Conservation (phyloP, 2,888 invertebrate species). For the Agrotis segetum region DNA sequence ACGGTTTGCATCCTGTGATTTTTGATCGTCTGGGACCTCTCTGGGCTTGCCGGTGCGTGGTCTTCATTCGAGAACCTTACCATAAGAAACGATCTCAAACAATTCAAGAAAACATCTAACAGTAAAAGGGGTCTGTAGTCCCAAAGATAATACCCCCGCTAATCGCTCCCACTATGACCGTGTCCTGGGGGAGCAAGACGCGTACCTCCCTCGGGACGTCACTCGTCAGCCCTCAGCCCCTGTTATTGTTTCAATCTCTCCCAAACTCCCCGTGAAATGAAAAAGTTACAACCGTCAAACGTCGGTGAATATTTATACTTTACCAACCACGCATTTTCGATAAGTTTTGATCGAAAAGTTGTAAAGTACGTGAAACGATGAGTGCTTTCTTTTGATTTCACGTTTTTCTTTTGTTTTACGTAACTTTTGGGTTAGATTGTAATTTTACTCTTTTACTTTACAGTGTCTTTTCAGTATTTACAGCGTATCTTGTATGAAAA, state of each 20-base stretch:
- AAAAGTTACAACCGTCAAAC: slow-evolving; percentile 73
- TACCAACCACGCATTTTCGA: slow-evolving; percentile 6
- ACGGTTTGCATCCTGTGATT: too few species aligned
- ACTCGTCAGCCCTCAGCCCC: slow-evolving; percentile 74
- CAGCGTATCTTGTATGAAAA: too few species aligned
- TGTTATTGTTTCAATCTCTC: slow-evolving; percentile 89
- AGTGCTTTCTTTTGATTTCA: slow-evolving; percentile 25
- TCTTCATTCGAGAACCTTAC: too few species aligned
- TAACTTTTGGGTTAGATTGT: not conserved
- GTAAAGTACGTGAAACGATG: slow-evolving; percentile 8
- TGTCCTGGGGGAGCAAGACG: slow-evolving; percentile 60
- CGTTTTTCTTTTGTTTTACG: slow-evolving; percentile 17
- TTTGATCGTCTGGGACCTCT: too few species aligned
- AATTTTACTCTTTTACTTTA: too few species aligned
- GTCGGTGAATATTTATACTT: slow-evolving; percentile 58
- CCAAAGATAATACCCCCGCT: slow-evolving; percentile 35
- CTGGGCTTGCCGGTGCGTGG: too few species aligned
- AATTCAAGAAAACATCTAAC: not conserved
- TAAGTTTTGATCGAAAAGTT: slow-evolving; percentile 48
- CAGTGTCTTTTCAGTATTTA: too few species aligned
- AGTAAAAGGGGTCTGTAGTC: not conserved
- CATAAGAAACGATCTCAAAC: not conserved
- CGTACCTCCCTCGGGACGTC: slow-evolving; percentile 76
- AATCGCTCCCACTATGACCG: slow-evolving; percentile 45
- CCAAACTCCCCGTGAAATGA: slow-evolving; percentile 69